Conservation (phyloP, 2,113 vertebrate species). For the Martes martes region DNA sequence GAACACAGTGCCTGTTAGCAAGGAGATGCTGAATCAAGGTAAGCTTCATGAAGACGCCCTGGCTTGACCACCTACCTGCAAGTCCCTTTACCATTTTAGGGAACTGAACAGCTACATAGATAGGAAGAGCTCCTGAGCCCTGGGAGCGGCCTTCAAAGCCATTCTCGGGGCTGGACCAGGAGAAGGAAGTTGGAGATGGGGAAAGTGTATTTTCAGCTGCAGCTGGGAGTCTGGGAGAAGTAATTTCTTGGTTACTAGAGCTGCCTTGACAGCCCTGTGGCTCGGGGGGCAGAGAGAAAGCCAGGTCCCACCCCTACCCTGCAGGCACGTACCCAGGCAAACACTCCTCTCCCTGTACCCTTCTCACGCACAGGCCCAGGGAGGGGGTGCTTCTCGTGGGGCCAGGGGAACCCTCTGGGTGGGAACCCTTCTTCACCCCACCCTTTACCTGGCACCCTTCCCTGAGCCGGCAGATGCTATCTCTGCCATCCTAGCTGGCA, state of each 20-base stretch:
- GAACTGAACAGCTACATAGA: background rate
- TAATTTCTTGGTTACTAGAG: background rate
- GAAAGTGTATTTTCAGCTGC: slow-evolving; percentile 18
- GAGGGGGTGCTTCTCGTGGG: background rate
- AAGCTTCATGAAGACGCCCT: background rate
- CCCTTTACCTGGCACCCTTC: slow-evolving; percentile 64
- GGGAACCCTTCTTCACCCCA: slow-evolving; percentile 41
- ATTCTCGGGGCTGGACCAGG: background rate
- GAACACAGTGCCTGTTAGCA: background rate
- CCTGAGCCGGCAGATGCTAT: slow-evolving; percentile 37
- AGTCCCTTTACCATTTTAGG: background rate
- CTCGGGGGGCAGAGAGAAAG: background rate
- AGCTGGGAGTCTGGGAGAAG: slow-evolving; percentile 14
- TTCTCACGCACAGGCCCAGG: slow-evolving; percentile 70
- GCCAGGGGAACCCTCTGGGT: slow-evolving; percentile 60
- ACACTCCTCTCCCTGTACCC: background rate
- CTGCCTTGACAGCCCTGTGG: background rate
- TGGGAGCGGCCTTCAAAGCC: accelerated
- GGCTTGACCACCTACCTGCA: background rate
- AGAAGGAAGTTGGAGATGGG: slow-evolving; percentile 62
- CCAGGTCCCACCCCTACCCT: slow-evolving; percentile 19
- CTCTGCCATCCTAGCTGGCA: slow-evolving; percentile 1
- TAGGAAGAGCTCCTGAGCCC: background rate
- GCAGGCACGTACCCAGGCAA: background rate
- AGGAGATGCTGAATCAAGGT: background rate